Percentiles rank a stretch among this genome's conserved stretches.
phyloP scores from a whole-genome alignment of 2,888 invertebrate species.

The Silvanus unidentatus region DNA sequence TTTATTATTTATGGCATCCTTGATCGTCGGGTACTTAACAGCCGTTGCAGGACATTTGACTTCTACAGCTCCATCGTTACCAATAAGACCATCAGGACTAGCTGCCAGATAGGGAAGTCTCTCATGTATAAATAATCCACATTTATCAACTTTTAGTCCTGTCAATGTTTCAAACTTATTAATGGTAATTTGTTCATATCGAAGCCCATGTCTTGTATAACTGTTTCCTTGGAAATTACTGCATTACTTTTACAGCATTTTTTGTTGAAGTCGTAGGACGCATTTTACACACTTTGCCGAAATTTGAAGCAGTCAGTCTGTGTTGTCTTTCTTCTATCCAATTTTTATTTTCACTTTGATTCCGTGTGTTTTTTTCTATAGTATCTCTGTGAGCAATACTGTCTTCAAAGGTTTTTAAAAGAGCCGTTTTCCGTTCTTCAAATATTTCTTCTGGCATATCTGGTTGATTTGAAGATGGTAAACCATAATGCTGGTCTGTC shows the following conservation, averaged over 20 bases:
- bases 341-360: neutral
- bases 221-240: neutral
- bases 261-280: slow-evolving; percentile 2
- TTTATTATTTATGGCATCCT: neutral
- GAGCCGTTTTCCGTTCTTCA: neutral
- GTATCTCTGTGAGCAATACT: neutral
- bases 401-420: neutral
- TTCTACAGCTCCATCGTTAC: slow-evolving; percentile 12
- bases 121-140: slow-evolving; percentile 4
- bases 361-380: slow-evolving; percentile 3
- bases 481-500: slow-evolving; percentile 14
- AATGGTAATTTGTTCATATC: neutral
- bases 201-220: slow-evolving; percentile 1
- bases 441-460: neutral
- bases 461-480: neutral
- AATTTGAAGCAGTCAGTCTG: slow-evolving; percentile 4
- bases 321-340: slow-evolving; percentile 6
- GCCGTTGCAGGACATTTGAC: slow-evolving; percentile 10
- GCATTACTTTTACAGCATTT: slow-evolving; percentile 1
- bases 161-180: neutral
- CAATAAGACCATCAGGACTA: slow-evolving; percentile 15
- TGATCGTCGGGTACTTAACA: neutral
- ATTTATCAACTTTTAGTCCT: neutral
- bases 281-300: slow-evolving; percentile 7
- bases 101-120: slow-evolving; percentile 10